These are phyloP conservation scores for Sebastes iracundus DNA, from an alignment of 2,797 vertebrate genomes.

Conservation along the genomic window DNA sequence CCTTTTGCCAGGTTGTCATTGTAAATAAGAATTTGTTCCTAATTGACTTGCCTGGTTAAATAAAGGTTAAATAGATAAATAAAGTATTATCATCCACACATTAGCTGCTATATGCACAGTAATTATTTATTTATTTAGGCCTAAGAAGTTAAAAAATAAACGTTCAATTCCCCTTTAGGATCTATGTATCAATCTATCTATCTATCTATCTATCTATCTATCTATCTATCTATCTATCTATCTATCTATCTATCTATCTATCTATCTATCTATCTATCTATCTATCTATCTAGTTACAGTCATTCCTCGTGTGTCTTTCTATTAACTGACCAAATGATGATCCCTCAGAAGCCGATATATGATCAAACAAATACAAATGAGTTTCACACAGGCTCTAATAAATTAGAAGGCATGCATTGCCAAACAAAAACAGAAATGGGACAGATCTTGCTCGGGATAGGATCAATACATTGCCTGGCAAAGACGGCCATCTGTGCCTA, in stretches of 20 bases:
- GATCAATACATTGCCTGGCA: constrained; percentile 83
- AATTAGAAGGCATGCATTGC: constrained; percentile 60
- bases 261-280: neutral
- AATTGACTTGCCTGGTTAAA: no score
- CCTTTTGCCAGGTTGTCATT: no score
- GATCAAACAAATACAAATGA: constrained; percentile 72
- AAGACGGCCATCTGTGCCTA: constrained; percentile 87
- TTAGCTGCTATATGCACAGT: neutral
- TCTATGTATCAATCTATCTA: neutral
- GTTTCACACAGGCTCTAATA: constrained; percentile 39
- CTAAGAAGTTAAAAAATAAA: neutral
- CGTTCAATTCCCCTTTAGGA: neutral
- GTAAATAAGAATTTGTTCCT: no score
- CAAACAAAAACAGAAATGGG: constrained; percentile 74
- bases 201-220: neutral
- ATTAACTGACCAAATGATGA: constrained; percentile 38
- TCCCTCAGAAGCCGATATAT: constrained; percentile 43
- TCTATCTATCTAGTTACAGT: neutral
- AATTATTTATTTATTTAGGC: neutral
- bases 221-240: neutral
- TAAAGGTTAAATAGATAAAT: no score
- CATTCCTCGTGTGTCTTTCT: neutral
- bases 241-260: neutral
- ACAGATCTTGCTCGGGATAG: constrained; percentile 68
- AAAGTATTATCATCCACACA: neutral